Evolutionary conservation across 2,797 vertebrate genomes (phyloP).

Genomic region (Characodon lateralis): DNA sequence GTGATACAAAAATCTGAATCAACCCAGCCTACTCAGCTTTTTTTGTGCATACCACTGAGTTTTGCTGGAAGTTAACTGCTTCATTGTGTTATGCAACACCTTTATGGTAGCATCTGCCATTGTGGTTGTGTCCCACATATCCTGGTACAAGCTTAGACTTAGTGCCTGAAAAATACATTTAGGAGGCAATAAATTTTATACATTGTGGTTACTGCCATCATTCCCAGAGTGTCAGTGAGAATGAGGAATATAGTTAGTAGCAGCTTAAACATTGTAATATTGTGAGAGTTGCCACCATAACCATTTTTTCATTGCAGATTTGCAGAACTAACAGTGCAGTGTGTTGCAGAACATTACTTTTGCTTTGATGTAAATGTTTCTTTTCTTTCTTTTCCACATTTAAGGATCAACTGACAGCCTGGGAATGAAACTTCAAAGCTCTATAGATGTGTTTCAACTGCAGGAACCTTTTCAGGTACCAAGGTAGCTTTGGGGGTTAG

Average conservation of each 20-base stretch:
- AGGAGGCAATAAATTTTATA: neutral
- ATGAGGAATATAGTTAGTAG: neutral
- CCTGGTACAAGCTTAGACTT: neutral
- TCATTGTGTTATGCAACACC: neutral
- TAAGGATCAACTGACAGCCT: neutral
- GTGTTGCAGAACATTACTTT: neutral
- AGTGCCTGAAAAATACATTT: neutral
- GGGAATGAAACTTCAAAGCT: neutral
- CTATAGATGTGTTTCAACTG: too few species aligned
- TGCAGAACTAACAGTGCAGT: neutral
- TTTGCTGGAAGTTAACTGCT: neutral
- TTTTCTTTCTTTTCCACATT: neutral
- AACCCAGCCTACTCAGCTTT: neutral
- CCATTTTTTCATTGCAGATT: neutral
- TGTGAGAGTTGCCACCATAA: neutral
- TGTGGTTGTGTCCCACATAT: neutral
- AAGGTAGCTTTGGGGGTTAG: neutral
- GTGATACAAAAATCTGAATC: conserved; percentile 1
- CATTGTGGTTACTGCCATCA: neutral
- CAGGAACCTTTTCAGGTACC: too few species aligned
- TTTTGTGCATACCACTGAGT: neutral
- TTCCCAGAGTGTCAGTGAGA: neutral
- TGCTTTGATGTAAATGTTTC: neutral
- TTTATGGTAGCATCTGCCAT: neutral
- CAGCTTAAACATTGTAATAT: neutral